Base-by-base conservation (phyloP, 2,113 vertebrate genomes). In the Lophotis ruficrista region DNA sequence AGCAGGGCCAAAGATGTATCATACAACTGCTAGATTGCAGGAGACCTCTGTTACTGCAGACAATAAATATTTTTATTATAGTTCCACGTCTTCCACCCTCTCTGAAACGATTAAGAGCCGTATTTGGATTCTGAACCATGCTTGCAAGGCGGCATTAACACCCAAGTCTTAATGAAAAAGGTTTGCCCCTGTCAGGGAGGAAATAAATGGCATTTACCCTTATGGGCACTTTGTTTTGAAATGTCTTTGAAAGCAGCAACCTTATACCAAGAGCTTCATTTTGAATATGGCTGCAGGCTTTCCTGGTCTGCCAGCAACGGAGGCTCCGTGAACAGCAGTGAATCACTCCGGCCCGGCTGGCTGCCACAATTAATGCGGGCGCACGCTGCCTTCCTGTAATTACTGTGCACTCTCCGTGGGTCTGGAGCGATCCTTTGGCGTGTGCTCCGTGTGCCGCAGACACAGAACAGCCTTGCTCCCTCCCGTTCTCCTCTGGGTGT, bases 361-460 rank as follows among this genome's bases (percentile, higher is more conserved):
- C 70, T 83, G 53, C 92, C 80, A 45, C 93, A 71, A 51, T 92
- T 91, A 92, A 81, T 21, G 70, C 1, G 9, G 61, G 60, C 61
- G 4, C 91, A 78, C 10, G 57, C 80, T 89, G 93, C 64, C 73
- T 87, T 76, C 66, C 66, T 20, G 6, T 94, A 91, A 95, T 93
- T 83, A 89, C 68, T 87, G 88, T 61, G 79, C 65, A 31, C 57
- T 80, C 83, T 35, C 4, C 3, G 14, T 14, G 37, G 57, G 18
- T 31, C 58, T 64, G 30, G 51, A 94, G 72, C 13, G 8, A 76
- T 92, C 64, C 64, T 57, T 57, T 64, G 35, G 47, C 2, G 0
- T 48, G 23, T 45, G 56, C 28, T 71, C 62, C 30, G 0, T 43
- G 47, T 70, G 75, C 92, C 21, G 27, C 61, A 41, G 54, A 30